Percentiles rank a stretch among this genome's conserved stretches.
These are phyloP conservation scores for Andrena camellia DNA, from an alignment of 2,888 invertebrate species.

Conservation along the genomic window DNA sequence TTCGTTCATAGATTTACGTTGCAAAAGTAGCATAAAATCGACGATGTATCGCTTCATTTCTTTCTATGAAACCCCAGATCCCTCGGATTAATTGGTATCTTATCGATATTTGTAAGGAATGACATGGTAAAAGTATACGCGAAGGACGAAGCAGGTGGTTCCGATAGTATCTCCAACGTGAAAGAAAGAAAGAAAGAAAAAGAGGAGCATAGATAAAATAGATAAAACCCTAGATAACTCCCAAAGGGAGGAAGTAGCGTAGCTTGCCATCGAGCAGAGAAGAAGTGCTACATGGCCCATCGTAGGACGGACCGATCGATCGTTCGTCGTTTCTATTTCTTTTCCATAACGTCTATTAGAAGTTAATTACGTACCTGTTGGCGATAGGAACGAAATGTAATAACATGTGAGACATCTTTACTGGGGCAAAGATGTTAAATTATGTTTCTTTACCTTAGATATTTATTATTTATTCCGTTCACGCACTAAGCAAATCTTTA, in stretches of 20 bases:
- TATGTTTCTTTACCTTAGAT: conserved; percentile 65
- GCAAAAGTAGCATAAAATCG: conserved; percentile 1
- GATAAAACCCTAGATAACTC: conserved; percentile 31
- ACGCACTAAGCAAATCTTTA: conserved; percentile 34
- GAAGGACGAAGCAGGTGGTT: conserved; percentile 17
- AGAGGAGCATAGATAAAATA: conserved; percentile 26
- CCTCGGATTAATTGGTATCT: conserved; percentile 21
- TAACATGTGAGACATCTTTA: conserved; percentile 60
- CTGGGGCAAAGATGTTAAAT: conserved; percentile 57
- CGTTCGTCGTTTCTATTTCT: conserved; percentile 43
- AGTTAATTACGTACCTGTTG: conserved; percentile 71
- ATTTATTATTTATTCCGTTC: conserved; percentile 74
- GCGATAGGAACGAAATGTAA: conserved; percentile 69
- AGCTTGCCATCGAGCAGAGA: conserved; percentile 50
- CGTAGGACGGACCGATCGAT: conserved; percentile 20
- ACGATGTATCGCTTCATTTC: conserved; percentile 4
- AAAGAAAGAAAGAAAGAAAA: conserved; percentile 5
- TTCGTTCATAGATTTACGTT: conserved; percentile 24
- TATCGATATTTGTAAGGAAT: conserved; percentile 29
- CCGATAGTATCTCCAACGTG: background rate
- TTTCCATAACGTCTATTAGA: conserved; percentile 60
- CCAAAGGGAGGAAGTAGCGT: conserved; percentile 31
- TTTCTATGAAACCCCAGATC: background rate
- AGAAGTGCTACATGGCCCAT: conserved; percentile 47
- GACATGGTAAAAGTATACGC: conserved; percentile 37